A percentile compares a stretch with the other conserved stretches of the same genome.
Evolutionary conservation across 2,888 invertebrate genomes (phyloP).

Genomic region (Melipona bicolor): DNA sequence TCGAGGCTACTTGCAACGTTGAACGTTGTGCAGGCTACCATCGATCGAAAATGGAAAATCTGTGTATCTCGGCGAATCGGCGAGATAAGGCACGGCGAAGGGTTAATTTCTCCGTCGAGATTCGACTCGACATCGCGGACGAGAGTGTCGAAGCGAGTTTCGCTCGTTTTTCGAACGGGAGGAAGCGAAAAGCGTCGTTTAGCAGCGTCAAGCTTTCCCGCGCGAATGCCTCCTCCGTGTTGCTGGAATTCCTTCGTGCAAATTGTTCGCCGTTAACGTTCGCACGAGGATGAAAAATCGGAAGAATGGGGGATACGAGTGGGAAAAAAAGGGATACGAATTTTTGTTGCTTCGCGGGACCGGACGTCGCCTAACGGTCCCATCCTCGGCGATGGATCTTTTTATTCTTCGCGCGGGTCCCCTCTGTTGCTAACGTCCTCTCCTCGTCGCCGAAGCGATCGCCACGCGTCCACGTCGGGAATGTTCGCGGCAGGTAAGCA

Average conservation of each 20-base stretch:
- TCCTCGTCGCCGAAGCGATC: slow-evolving; percentile 52
- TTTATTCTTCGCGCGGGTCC: slow-evolving; percentile 42
- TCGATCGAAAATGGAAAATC: neutral
- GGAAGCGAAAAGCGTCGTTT: slow-evolving; percentile 19
- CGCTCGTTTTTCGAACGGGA: neutral
- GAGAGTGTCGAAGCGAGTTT: neutral
- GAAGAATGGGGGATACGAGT: no score
- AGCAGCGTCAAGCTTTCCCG: slow-evolving; percentile 24
- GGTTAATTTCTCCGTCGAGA: neutral
- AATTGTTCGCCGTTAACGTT: slow-evolving; percentile 62
- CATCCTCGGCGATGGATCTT: slow-evolving; percentile 15
- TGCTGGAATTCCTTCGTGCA: slow-evolving; percentile 43
- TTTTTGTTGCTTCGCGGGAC: slow-evolving; percentile 49
- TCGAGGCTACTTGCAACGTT: no score
- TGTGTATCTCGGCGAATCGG: neutral
- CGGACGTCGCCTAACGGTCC: slow-evolving; percentile 61
- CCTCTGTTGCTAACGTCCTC: slow-evolving; percentile 13
- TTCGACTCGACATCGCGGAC: neutral
- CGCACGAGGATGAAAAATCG: neutral
- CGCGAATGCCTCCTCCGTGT: slow-evolving; percentile 3
- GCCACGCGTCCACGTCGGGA: slow-evolving; percentile 47
- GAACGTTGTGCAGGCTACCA: neutral
- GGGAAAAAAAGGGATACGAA: slow-evolving; percentile 51
- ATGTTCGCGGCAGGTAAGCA: slow-evolving; percentile 54
- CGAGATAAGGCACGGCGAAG: neutral